phyloP scores from a whole-genome alignment of 2,888 invertebrate genomes.

The Nymphalis polychloros region DNA sequence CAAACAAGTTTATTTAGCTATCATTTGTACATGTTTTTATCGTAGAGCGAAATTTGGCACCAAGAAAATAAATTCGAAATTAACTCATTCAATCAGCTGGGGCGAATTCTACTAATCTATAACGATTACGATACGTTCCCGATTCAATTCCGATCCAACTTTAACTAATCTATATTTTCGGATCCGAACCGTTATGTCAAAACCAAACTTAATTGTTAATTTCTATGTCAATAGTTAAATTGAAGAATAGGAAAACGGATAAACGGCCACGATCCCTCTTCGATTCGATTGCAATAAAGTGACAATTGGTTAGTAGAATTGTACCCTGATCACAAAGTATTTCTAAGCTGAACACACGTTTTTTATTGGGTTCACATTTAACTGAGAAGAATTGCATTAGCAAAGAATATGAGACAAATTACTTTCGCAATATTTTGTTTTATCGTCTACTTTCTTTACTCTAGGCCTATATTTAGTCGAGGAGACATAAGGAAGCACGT shows the following conservation, averaged over 20 bases:
- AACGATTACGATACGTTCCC: too few relatives aligned
- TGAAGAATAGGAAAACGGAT: too few relatives aligned
- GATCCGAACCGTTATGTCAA: too few relatives aligned
- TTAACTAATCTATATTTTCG: too few relatives aligned
- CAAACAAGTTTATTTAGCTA: constrained; percentile 34
- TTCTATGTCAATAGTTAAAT: too few relatives aligned
- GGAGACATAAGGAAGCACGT: constrained; percentile 61
- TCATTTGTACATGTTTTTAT: constrained; percentile 38
- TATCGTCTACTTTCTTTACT: not conserved
- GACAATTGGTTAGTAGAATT: too few relatives aligned
- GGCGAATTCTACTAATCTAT: too few relatives aligned
- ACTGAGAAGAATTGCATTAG: not conserved
- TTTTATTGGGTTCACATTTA: not conserved
- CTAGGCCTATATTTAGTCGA: not conserved
- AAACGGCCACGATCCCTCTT: too few relatives aligned
- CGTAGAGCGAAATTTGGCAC: constrained; percentile 36
- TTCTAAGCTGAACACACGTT: not conserved
- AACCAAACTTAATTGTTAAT: too few relatives aligned
- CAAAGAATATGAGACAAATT: not conserved
- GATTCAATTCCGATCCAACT: too few relatives aligned
- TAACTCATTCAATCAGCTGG: constrained; percentile 13
- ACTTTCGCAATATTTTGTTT: not conserved
- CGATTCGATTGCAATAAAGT: too few relatives aligned
- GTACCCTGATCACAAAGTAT: not conserved
- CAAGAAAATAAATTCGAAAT: constrained; percentile 22